Base-by-base conservation (phyloP, 2,797 vertebrate genomes). In the Takifugu ocellatus region DNA sequence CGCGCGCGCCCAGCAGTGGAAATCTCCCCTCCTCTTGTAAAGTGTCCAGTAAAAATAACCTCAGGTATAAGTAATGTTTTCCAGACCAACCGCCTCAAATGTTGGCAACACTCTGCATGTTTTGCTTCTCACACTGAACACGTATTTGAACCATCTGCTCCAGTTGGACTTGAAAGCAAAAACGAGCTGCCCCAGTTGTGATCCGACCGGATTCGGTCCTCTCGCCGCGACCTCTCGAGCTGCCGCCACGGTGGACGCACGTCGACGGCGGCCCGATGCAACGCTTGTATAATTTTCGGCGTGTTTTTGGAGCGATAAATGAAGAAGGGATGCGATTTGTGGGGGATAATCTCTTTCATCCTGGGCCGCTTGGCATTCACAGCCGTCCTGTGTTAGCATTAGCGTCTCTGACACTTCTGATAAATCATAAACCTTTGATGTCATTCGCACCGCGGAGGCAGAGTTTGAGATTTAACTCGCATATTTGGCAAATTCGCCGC, bases 111-210 rank as follows among this genome's bases (percentile, higher is more conserved):
- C 7, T 33, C 31, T 33, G 31, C 31, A 33, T 33, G 69, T 27
- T 42, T 75, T 60, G 25, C 69, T 67, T 63, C 47, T 60, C 54
- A n/a, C 47, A 33, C 49, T 17, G 49, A 29, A 59, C 36, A 56
- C 39, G 26, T 17, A 72, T 54, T 57, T 49, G 39, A 67, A 66
- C 63, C 65, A 59, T 79, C 39, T 81, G 64, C 65, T 78, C 47
- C 59, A 66, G 81, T 60, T 66, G 60, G 45, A 56, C 47, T 68
- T 74, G 77, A 82, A 77, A 70, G 66, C 70, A 50, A 21, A 21
- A 21, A 27, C 60, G 2, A 66, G 69, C 29, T 5, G 56, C 75
- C 55, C 70, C 66, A 26, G 46, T 68, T 59, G 70, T 60, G 58
- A 76, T 75, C 59, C 74, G 58, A 70, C 57, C 54, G 29, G 15